These are phyloP conservation scores for Protodeltote pygarga DNA, from an alignment of 2,888 invertebrate species.

Conservation along the genomic window DNA sequence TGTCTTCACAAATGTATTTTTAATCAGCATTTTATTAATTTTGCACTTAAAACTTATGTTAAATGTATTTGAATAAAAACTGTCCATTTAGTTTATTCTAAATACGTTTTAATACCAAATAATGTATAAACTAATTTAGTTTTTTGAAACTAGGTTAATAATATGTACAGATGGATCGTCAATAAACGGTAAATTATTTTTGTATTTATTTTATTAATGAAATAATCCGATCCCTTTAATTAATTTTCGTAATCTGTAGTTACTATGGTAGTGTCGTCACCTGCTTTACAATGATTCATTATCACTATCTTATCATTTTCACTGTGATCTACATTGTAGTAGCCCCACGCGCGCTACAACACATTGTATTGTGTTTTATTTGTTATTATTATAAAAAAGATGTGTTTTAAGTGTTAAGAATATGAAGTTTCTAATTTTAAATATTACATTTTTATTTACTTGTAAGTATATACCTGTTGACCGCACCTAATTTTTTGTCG, in stretches of 20 bases:
- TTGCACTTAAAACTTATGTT: conserved; percentile 15
- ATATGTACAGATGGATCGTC: conserved; percentile 41
- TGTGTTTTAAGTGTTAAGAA: conserved; percentile 44
- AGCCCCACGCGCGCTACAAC: conserved; percentile 53
- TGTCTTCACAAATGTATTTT: conserved; percentile 14
- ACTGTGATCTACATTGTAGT: conserved; percentile 62
- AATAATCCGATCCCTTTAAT: conserved; percentile 16
- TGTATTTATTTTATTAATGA: conserved; percentile 37
- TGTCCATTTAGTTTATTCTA: conserved; percentile 6
- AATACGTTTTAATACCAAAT: conserved; percentile 32
- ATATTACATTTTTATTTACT: conserved; percentile 48
- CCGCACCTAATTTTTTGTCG: neutral
- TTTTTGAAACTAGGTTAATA: conserved; percentile 29
- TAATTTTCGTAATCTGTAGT: conserved; percentile 23
- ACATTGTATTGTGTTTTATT: conserved; percentile 52
- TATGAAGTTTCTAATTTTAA: conserved; percentile 54
- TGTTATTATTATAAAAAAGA: conserved; percentile 44
- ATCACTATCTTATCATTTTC: conserved; percentile 74
- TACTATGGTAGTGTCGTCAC: conserved; percentile 38
- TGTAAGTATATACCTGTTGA: conserved; percentile 61
- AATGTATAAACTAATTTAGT: conserved; percentile 26
- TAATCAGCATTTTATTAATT: neutral
- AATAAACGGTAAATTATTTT: conserved; percentile 51
- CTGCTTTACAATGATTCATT: conserved; percentile 64
- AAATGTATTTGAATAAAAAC: neutral